Conservation (phyloP, 2,797 vertebrate genomes). For the Characodon lateralis region DNA sequence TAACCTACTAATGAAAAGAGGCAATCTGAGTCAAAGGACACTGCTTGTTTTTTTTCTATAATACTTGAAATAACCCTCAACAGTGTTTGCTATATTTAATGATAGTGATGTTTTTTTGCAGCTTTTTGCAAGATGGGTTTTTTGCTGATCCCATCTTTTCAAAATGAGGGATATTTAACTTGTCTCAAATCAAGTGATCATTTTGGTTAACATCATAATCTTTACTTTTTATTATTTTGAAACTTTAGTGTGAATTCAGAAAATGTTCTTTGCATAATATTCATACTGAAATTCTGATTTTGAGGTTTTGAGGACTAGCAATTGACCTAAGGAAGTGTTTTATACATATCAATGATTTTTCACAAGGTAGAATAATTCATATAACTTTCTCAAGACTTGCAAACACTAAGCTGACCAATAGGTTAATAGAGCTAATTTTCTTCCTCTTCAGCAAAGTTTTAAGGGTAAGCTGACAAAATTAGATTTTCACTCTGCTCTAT, state of each 20-base stretch:
- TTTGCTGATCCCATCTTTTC: background rate
- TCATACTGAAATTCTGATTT: too few relatives aligned
- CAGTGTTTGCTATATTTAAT: background rate
- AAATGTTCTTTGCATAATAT: background rate
- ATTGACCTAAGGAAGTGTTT: too few relatives aligned
- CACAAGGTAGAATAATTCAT: too few relatives aligned
- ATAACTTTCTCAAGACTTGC: too few relatives aligned
- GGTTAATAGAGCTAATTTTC: too few relatives aligned
- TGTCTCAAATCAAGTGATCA: background rate
- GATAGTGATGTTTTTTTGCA: background rate
- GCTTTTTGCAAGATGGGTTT: background rate
- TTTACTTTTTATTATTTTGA: background rate
- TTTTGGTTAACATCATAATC: background rate
- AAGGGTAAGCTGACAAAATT: too few relatives aligned
- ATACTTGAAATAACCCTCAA: background rate
- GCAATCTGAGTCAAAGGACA: slow-evolving; percentile 28
- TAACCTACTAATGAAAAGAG: background rate
- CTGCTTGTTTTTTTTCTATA: background rate
- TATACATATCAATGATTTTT: too few relatives aligned
- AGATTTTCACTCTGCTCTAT: too few relatives aligned
- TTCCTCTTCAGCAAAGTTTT: too few relatives aligned
- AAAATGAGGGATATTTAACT: background rate
- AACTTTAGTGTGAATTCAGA: background rate
- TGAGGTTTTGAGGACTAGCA: too few relatives aligned
- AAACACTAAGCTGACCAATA: too few relatives aligned